phyloP scores from a whole-genome alignment of 2,113 vertebrate genomes.

The Ailuropoda melanoleuca region DNA sequence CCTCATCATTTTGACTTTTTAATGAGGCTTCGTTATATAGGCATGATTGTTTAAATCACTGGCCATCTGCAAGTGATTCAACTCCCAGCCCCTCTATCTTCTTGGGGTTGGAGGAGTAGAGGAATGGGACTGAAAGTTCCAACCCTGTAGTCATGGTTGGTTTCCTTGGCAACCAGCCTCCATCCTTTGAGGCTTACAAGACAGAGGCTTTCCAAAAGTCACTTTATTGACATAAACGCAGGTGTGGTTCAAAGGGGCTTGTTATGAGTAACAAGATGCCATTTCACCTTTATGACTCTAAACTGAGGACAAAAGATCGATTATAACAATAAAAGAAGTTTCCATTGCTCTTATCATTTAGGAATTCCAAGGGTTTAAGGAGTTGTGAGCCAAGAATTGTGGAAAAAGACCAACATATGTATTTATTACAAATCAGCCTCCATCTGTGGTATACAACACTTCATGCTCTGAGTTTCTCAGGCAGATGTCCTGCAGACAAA shows the following conservation, averaged over 20 bases:
- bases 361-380: neutral
- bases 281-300: neutral
- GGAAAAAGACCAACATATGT: neutral
- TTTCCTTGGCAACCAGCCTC: neutral
- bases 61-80: neutral
- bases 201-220: neutral
- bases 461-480: neutral
- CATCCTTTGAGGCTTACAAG: neutral
- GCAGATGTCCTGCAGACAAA: neutral
- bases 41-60: neutral
- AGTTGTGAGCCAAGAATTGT: neutral
- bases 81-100: neutral
- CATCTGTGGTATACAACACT: neutral
- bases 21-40: neutral
- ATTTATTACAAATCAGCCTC: neutral
- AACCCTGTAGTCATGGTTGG: neutral
- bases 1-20: neutral
- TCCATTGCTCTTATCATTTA: neutral
- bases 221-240: constrained; percentile 5
- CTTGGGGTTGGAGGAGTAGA: neutral
- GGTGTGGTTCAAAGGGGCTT: neutral
- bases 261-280: neutral
- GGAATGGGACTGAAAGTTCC: neutral
- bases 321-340: neutral
- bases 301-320: neutral